phyloP scores from a whole-genome alignment of 2,797 vertebrate genomes.

The Dendrocincla fuliginosa region DNA sequence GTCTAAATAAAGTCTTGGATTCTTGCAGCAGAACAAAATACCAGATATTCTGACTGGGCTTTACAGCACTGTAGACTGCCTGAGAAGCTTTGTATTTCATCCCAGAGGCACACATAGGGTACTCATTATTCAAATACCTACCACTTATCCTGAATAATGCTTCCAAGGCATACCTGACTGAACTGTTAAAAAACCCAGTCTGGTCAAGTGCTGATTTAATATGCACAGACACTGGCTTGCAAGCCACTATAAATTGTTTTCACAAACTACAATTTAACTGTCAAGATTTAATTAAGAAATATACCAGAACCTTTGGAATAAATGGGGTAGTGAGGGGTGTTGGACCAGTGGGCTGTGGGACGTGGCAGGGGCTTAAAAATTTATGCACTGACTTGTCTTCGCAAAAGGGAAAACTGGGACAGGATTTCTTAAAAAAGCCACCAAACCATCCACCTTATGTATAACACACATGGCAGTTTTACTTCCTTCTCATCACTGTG shows the following conservation, averaged over 20 bases:
- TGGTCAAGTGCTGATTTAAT: conserved; percentile 28
- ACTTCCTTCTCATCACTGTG: neutral
- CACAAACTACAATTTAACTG: neutral
- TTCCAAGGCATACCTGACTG: conserved; percentile 26
- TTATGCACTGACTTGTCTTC: neutral
- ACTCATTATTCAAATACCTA: conserved; percentile 15
- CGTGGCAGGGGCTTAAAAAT: neutral
- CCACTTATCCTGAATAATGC: neutral
- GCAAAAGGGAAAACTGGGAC: neutral
- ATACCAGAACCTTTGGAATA: neutral
- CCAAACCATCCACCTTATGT: neutral
- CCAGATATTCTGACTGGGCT: neutral
- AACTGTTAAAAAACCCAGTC: conserved; percentile 6
- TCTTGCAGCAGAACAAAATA: neutral
- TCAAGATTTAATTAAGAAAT: conserved; percentile 19
- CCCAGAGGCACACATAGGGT: neutral
- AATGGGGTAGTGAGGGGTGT: neutral
- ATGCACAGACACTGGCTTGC: neutral
- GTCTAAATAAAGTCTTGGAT: neutral
- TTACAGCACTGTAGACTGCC: neutral
- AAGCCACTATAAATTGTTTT: neutral
- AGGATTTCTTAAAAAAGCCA: neutral
- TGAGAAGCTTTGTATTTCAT: neutral
- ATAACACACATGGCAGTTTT: neutral
- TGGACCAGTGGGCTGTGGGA: neutral